A percentile compares a stretch with the other conserved stretches of the same genome.
Conservation (phyloP, 2,888 invertebrate species). For the Ornithoptera alexandrae region DNA sequence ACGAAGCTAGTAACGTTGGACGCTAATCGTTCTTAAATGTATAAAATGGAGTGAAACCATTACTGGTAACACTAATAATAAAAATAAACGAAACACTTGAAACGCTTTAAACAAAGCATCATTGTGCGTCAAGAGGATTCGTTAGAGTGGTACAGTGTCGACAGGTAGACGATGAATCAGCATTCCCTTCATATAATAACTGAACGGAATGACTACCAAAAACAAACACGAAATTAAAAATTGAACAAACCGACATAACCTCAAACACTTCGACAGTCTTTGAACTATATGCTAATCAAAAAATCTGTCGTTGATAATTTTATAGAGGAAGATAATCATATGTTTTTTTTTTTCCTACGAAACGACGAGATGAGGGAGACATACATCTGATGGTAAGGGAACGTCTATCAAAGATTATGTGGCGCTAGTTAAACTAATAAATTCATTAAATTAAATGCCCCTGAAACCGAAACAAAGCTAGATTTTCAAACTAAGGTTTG, state of each 20-base stretch:
- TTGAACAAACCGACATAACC: conserved; percentile 43
- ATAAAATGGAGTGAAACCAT: not conserved
- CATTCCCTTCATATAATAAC: conserved; percentile 27
- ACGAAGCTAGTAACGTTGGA: not conserved
- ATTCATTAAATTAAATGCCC: too few species aligned
- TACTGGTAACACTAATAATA: not conserved
- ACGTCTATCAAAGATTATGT: too few species aligned
- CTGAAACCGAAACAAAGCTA: too few species aligned
- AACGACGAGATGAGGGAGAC: too few species aligned
- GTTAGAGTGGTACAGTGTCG: conserved; percentile 63
- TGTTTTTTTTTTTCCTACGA: too few species aligned
- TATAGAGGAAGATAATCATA: too few species aligned
- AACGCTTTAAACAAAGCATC: conserved; percentile 51
- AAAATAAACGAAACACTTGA: conserved; percentile 40
- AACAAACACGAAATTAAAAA: conserved; percentile 31
- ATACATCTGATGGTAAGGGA: too few species aligned
- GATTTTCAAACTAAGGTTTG: too few species aligned
- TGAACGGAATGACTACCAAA: conserved; percentile 21
- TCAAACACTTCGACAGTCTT: conserved; percentile 30
- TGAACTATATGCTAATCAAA: conserved; percentile 26
- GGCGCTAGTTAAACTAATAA: too few species aligned
- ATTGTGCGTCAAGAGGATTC: conserved; percentile 60
- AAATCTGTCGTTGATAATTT: not conserved
- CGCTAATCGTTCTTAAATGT: not conserved
- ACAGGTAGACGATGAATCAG: conserved; percentile 72